Base-by-base conservation (phyloP, 2,888 invertebrate genomes). In the Sinotaia quadrata region DNA sequence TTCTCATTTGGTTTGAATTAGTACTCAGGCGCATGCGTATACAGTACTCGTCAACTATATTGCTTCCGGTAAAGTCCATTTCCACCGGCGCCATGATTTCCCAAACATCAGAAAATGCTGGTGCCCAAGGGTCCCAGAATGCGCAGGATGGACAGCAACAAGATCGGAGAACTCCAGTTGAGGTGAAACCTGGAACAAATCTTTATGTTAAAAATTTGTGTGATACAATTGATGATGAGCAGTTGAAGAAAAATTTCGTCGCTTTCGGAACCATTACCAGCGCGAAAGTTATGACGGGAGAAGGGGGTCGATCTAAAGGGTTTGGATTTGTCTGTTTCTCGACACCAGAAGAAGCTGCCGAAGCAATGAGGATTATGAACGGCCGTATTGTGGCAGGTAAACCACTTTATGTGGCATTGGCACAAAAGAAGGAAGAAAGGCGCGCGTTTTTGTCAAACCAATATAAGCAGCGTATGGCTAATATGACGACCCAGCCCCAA, bases 221-320 rank as follows among this genome's bases (percentile, higher is more conserved):
- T 18, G 63, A 65, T 12, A 65, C 37, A 27, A 36, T 65, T 29
- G 63, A 65, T 31, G 63, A 65, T 21, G 63, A 65, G 29, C 21
- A 52, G 18, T 29, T 65, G 41, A 65, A 65, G 56, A 65, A 65
- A 37, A 41, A 52, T n/a, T 65, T 65, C 44, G 27, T 4, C 34
- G 12, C 52, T 24, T 65, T 65, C 37, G 63, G 63, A 7, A 65
- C 41, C 15, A 65, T 65, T 24, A 65, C 63, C 37, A 65, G 63
- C 31, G 63, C 63, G 31, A 65, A 65, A 37, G 63, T 65, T n/a
- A 65, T 65, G 63, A 65, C 63, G 24, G 52, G 52, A 24, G 63
- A 65, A 33, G 63, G 63, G 41, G 63, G 63, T 37, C 63, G 63
- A 36, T 65, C 63, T n/a, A 54, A 44, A 65, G 63, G 63, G 15